These are phyloP conservation scores for Bos indicus DNA, from an alignment of 2,113 vertebrate species.

Conservation along the genomic window DNA sequence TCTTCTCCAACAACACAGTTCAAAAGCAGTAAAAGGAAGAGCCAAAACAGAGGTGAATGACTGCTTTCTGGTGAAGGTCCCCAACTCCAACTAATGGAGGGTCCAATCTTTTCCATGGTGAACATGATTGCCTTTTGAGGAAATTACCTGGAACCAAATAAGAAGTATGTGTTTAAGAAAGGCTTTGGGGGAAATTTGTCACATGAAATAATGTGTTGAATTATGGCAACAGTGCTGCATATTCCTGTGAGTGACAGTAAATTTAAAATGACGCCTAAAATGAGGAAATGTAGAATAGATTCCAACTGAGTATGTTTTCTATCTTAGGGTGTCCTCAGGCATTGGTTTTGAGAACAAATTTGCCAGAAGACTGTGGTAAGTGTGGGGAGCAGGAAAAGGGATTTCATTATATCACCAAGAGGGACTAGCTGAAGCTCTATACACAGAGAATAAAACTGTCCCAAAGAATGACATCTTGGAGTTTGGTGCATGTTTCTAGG, in stretches of 20 bases:
- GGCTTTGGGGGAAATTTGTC: background rate
- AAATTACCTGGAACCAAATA: slow-evolving; percentile 11
- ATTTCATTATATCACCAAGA: background rate
- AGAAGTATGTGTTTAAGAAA: background rate
- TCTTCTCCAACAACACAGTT: background rate
- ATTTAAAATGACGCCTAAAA: background rate
- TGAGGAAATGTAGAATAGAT: background rate
- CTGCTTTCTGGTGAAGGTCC: background rate
- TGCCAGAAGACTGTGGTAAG: background rate
- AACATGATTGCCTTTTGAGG: background rate
- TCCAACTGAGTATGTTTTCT: background rate
- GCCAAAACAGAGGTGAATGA: background rate
- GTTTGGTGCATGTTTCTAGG: background rate
- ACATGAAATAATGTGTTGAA: background rate
- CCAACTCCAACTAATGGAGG: background rate
- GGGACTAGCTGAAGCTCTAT: background rate
- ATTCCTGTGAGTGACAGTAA: background rate
- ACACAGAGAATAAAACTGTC: background rate
- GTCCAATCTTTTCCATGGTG: background rate
- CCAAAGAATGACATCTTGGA: background rate
- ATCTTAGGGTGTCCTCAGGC: background rate
- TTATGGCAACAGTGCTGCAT: background rate
- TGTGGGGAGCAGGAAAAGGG: background rate
- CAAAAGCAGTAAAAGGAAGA: background rate
- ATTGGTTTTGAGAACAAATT: background rate